phyloP scores from a whole-genome alignment of 2,797 vertebrate genomes.

The Lepidocolaptes lacrymiger region DNA sequence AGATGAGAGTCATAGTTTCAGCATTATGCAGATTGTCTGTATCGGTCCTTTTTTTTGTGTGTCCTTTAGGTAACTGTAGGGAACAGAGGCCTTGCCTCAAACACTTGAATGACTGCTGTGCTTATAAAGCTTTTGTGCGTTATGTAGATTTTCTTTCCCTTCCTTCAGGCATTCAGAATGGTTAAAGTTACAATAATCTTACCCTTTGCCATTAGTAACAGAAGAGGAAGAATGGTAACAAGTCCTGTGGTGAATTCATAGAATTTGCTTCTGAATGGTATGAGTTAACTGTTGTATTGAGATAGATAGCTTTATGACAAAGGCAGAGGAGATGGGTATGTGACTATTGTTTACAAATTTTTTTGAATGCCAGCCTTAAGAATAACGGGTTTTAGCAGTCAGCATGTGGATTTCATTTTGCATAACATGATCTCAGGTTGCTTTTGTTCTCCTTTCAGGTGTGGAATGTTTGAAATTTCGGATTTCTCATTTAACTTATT shows the following conservation, averaged over 20 bases:
- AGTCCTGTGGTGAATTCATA: background rate
- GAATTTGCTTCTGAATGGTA: background rate
- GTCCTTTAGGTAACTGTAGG: background rate
- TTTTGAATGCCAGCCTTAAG: background rate
- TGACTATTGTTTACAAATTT: background rate
- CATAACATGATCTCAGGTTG: background rate
- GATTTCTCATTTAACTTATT: conserved; percentile 3
- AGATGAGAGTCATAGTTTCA: background rate
- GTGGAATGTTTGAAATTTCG: background rate
- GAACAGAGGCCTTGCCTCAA: background rate
- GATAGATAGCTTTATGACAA: background rate
- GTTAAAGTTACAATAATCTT: background rate
- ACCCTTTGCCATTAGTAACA: background rate
- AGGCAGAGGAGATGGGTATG: background rate
- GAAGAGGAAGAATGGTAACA: background rate
- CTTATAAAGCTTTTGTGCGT: background rate
- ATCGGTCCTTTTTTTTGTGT: background rate
- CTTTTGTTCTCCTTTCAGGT: background rate
- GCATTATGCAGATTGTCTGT: background rate
- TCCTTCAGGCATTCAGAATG: background rate
- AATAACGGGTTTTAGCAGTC: background rate
- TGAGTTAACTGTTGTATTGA: accelerated
- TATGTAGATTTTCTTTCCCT: background rate
- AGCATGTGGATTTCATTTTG: background rate
- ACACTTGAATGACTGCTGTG: background rate